These are phyloP conservation scores for Rhinoptilus africanus DNA, from an alignment of 2,113 vertebrate genomes.

Conservation along the genomic window DNA sequence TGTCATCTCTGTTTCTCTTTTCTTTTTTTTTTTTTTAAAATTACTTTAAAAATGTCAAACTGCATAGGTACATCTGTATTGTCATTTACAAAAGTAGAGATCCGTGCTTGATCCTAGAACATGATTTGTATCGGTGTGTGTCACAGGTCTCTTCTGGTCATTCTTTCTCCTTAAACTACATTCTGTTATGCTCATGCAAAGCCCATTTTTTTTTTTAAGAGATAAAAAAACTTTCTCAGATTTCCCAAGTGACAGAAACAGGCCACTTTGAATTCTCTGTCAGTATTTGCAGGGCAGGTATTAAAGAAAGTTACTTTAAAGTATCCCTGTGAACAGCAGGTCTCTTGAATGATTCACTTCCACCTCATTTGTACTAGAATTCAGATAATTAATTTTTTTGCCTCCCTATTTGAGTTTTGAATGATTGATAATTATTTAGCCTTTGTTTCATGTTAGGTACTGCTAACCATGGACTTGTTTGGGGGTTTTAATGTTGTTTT, in stretches of 20 bases:
- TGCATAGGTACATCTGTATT: neutral
- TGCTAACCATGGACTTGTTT: neutral
- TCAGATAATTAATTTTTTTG: neutral
- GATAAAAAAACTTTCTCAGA: neutral
- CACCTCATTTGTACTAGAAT: neutral
- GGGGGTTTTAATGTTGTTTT: neutral
- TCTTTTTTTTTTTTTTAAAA: neutral
- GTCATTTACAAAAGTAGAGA: neutral
- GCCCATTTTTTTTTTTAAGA: neutral
- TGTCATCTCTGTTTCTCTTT: neutral
- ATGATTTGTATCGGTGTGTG: neutral
- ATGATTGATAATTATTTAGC: neutral
- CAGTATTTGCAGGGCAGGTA: neutral
- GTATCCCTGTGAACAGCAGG: neutral
- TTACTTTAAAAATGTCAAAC: neutral
- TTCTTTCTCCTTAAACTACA: neutral
- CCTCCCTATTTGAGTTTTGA: neutral
- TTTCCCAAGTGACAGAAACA: neutral
- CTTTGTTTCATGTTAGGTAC: neutral
- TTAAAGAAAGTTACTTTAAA: neutral
- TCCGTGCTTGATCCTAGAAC: neutral
- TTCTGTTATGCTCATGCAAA: neutral
- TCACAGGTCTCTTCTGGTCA: neutral
- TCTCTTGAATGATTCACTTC: neutral
- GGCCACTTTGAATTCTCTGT: neutral